Evolutionary conservation across 2,888 invertebrate species (phyloP).

Genomic region (Ceraclea dissimilis): DNA sequence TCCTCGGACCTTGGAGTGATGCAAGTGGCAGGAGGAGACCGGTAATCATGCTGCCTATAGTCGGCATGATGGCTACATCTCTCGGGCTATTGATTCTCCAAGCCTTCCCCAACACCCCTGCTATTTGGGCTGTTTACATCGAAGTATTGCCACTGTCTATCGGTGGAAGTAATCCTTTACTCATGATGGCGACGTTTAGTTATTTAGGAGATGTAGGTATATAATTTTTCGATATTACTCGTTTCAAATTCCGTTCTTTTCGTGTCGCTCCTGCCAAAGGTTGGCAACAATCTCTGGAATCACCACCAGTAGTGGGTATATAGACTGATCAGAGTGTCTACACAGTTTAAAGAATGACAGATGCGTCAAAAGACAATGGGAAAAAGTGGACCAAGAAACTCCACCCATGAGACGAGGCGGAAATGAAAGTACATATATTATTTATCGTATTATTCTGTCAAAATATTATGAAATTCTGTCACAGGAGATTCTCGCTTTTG

Average conservation of each 20-base stretch:
- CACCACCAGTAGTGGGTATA: not conserved
- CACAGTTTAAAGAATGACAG: too few species aligned
- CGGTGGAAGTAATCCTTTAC: constrained; percentile 60
- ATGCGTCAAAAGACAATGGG: too few species aligned
- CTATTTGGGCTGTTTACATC: constrained; percentile 39
- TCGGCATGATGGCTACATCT: constrained; percentile 48
- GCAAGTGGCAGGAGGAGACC: constrained; percentile 51
- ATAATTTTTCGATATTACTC: not conserved
- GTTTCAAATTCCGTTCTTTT: not conserved
- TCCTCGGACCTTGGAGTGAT: constrained; percentile 58
- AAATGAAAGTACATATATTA: too few species aligned
- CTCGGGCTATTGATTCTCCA: constrained; percentile 41
- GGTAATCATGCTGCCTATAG: constrained; percentile 47
- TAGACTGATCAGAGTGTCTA: not conserved
- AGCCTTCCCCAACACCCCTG: constrained; percentile 40
- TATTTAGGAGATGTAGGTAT: constrained; percentile 68
- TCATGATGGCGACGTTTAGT: constrained; percentile 69
- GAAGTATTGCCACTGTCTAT: constrained; percentile 59
- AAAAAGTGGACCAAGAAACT: too few species aligned
- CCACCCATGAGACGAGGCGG: too few species aligned
- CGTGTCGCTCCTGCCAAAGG: not conserved
- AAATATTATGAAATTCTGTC: too few species aligned
- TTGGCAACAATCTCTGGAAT: not conserved
- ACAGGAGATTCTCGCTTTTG: too few species aligned
- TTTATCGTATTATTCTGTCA: too few species aligned